Evolutionary conservation across 2,113 vertebrate species (phyloP).

Genomic region (Reinhardtius hippoglossoides): DNA sequence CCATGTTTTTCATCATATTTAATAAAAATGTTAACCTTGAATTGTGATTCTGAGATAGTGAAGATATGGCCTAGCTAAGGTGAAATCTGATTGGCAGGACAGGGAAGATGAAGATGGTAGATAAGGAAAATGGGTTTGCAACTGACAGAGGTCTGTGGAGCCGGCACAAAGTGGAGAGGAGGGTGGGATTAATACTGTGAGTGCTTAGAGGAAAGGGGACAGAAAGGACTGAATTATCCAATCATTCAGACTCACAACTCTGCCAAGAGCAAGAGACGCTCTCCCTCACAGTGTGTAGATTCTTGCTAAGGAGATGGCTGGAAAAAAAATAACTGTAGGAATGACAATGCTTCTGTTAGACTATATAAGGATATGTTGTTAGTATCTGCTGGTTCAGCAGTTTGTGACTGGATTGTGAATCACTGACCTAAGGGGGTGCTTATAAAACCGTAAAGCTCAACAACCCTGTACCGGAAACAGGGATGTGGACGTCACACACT

Average conservation of each 20-base stretch:
- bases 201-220: background rate
- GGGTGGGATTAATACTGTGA: background rate
- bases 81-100: background rate
- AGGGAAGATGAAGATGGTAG: background rate
- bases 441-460: constrained; percentile 24
- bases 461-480: constrained; percentile 22
- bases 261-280: background rate
- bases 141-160: background rate
- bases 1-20: too few species aligned
- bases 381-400: background rate
- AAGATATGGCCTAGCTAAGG: background rate
- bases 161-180: background rate
- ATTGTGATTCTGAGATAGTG: background rate
- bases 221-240: background rate
- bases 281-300: background rate
- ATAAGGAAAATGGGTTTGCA: constrained; percentile 1
- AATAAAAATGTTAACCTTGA: too few species aligned
- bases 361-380: constrained; percentile 10
- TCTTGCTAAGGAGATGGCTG: background rate
- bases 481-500: constrained; percentile 41
- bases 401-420: constrained; percentile 19
- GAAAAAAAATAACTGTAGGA: background rate
- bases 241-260: background rate
- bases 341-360: background rate
- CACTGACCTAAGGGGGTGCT: constrained; percentile 21